Percentiles rank a stretch among this genome's conserved stretches.
These are phyloP conservation scores for Iselma pallidipennis DNA, from an alignment of 2,888 invertebrate species.

Conservation along the genomic window DNA sequence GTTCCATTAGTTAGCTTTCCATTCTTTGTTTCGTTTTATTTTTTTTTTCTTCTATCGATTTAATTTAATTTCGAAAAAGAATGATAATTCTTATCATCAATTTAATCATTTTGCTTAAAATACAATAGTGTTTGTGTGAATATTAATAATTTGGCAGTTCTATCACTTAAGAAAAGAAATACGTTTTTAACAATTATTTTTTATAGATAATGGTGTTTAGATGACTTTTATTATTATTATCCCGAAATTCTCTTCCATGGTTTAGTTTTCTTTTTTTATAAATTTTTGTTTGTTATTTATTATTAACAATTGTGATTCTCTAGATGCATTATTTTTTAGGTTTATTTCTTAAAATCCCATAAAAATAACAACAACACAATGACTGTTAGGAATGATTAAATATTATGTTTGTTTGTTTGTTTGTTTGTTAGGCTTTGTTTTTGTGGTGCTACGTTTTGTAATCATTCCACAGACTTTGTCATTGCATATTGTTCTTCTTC, in stretches of 20 bases:
- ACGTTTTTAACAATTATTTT: too few species aligned
- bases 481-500: not conserved
- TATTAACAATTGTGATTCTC: not conserved
- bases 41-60: not conserved
- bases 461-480: not conserved
- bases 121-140: not conserved
- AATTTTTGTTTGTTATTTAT: not conserved
- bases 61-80: not conserved
- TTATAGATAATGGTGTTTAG: not conserved
- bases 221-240: not conserved
- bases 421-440: not conserved
- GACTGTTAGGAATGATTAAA: not conserved
- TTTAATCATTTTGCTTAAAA: too few species aligned
- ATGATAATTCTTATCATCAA: not conserved
- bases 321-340: not conserved
- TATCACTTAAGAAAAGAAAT: too few species aligned
- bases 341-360: not conserved
- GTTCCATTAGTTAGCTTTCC: not conserved
- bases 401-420: not conserved
- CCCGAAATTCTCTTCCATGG: not conserved
- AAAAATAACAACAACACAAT: not conserved
- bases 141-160: not conserved
- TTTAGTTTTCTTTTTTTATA: not conserved
- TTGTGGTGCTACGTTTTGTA: not conserved
- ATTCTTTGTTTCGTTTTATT: not conserved